Conservation (phyloP, 2,888 invertebrate species). For the Sesamia inferens region DNA sequence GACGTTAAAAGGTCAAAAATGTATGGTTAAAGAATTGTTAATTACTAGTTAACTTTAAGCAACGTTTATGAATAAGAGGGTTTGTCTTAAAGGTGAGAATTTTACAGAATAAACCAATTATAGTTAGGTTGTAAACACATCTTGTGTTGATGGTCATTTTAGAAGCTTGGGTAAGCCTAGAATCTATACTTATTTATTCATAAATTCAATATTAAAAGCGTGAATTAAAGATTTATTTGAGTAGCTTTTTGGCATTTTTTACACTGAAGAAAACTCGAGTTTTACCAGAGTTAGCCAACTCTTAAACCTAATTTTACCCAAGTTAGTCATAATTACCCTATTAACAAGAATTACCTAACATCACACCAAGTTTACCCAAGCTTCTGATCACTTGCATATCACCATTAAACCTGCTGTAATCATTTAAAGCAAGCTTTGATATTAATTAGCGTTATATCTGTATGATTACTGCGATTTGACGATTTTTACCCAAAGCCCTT, state of each 20-base stretch:
- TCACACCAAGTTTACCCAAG: slow-evolving; percentile 11
- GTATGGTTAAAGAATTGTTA: no score
- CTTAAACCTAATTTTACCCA: no score
- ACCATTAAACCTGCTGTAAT: slow-evolving; percentile 20
- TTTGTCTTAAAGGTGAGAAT: neutral
- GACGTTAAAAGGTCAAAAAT: no score
- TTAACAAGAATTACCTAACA: neutral
- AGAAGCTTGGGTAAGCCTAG: slow-evolving; percentile 21
- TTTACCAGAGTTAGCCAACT: no score
- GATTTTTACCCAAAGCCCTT: neutral
- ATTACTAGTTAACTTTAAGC: no score
- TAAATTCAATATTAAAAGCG: neutral
- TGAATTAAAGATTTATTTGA: neutral
- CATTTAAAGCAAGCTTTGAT: slow-evolving; percentile 39
- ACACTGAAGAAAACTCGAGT: neutral
- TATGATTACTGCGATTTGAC: slow-evolving; percentile 1
- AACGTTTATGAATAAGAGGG: no score
- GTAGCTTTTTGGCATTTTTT: neutral
- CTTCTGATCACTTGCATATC: slow-evolving; percentile 4
- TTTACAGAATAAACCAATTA: neutral
- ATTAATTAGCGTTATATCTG: slow-evolving; percentile 36
- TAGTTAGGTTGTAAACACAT: slow-evolving; percentile 25
- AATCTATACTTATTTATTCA: neutral
- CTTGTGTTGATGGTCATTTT: neutral
- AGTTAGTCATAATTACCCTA: no score